These are phyloP conservation scores for Zootermopsis nevadensis DNA, from an alignment of 2,888 invertebrate genomes.

Conservation along the genomic window DNA sequence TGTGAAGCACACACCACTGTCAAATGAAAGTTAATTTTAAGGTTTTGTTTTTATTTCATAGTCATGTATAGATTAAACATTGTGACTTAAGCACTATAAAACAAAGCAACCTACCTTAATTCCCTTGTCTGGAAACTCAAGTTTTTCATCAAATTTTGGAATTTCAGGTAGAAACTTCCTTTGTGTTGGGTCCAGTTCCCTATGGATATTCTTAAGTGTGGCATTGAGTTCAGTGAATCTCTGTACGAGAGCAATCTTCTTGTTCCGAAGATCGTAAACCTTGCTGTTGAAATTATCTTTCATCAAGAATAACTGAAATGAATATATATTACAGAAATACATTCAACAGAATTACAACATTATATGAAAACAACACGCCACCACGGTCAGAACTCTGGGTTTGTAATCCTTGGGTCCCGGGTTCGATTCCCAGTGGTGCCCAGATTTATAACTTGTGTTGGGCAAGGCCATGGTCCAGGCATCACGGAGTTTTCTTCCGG, in stretches of 20 bases:
- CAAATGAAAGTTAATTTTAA: no score
- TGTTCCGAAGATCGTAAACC: constrained; percentile 62
- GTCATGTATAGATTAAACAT: no score
- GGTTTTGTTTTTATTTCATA: no score
- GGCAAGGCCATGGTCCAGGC: no score
- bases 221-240: constrained; percentile 59
- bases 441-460: no score
- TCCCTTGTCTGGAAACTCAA: constrained; percentile 45
- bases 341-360: neutral
- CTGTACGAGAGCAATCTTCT: constrained; percentile 62
- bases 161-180: constrained; percentile 5
- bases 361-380: no score
- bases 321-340: neutral
- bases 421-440: no score
- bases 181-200: constrained; percentile 13
- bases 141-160: constrained; percentile 30
- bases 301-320: constrained; percentile 63
- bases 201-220: constrained; percentile 61
- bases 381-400: no score
- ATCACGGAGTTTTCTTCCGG: no score
- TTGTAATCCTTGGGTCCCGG: neutral
- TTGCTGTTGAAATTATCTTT: constrained; percentile 66
- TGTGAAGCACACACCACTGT: no score
- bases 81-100: no score
- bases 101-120: constrained; percentile 18